A percentile compares a stretch with the other conserved stretches of the same genome.
Conservation (phyloP, 2,797 vertebrate genomes). For the Vireo griseus region DNA sequence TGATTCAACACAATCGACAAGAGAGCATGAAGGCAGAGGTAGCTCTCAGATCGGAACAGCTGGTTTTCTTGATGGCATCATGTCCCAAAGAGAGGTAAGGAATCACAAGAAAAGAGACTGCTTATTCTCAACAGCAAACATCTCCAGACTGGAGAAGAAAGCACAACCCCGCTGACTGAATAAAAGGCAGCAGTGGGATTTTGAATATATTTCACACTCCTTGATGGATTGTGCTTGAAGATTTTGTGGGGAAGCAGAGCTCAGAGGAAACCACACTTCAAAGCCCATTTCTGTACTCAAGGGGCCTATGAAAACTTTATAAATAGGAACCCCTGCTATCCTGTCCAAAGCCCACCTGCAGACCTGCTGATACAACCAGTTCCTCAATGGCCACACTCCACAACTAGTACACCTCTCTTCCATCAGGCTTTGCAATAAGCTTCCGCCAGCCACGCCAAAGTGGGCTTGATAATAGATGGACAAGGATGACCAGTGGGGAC, state of each 20-base stretch:
- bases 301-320: not conserved
- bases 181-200: conserved; percentile 42
- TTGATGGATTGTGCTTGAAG: conserved; percentile 29
- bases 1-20: conserved; percentile 1
- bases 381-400: not conserved
- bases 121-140: conserved; percentile 58
- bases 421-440: not conserved
- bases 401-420: fast-evolving
- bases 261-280: not conserved
- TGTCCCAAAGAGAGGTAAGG: conserved; percentile 31
- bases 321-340: not conserved
- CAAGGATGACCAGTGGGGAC: not conserved
- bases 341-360: not conserved
- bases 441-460: not conserved
- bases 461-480: not conserved
- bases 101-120: conserved; percentile 37
- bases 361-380: not conserved
- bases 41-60: conserved; percentile 31
- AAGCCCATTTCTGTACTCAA: not conserved
- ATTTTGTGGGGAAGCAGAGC: not conserved
- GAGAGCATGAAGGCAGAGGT: conserved; percentile 10
- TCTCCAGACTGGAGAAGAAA: conserved; percentile 19
- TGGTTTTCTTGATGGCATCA: conserved; percentile 48
- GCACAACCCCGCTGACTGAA: conserved; percentile 23
- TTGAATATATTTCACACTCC: conserved; percentile 29